These are phyloP conservation scores for Poeciliopsis prolifica DNA, from an alignment of 2,113 vertebrate genomes.

Conservation along the genomic window DNA sequence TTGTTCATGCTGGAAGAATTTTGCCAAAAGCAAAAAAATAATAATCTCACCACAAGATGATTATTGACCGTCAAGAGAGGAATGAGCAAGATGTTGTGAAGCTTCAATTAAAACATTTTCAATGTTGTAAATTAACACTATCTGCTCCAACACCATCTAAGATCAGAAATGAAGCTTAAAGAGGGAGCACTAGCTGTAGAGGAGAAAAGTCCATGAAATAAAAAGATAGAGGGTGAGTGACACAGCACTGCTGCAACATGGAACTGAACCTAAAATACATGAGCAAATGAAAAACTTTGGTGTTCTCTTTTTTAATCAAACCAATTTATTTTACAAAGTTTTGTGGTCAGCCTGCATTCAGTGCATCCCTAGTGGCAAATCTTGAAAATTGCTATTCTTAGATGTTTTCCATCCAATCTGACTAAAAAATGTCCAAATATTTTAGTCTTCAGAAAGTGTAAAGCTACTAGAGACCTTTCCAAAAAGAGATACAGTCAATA, in stretches of 20 bases:
- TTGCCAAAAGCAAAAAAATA: neutral
- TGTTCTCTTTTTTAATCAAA: too few relatives aligned
- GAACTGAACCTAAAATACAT: conserved; percentile 11
- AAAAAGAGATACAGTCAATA: too few relatives aligned
- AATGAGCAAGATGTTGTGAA: neutral
- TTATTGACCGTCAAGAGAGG: neutral
- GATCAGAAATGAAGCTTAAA: conserved; percentile 13
- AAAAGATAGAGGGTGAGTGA: conserved; percentile 8
- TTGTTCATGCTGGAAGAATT: neutral
- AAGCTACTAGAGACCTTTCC: too few relatives aligned
- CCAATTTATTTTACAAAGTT: too few relatives aligned
- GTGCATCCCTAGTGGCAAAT: too few relatives aligned
- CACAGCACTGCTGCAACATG: conserved; percentile 48
- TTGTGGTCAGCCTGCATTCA: too few relatives aligned
- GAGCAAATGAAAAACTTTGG: neutral
- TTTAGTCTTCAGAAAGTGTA: too few relatives aligned
- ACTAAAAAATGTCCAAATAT: too few relatives aligned
- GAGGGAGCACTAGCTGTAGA: neutral
- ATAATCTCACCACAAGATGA: neutral
- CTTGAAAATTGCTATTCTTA: too few relatives aligned
- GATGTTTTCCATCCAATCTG: too few relatives aligned
- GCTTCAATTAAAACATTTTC: neutral
- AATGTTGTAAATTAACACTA: conserved; percentile 2
- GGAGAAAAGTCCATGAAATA: conserved; percentile 9
- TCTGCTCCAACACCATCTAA: neutral